Base-by-base conservation (phyloP, 2,113 vertebrate species). In the Amia ocellicauda region DNA sequence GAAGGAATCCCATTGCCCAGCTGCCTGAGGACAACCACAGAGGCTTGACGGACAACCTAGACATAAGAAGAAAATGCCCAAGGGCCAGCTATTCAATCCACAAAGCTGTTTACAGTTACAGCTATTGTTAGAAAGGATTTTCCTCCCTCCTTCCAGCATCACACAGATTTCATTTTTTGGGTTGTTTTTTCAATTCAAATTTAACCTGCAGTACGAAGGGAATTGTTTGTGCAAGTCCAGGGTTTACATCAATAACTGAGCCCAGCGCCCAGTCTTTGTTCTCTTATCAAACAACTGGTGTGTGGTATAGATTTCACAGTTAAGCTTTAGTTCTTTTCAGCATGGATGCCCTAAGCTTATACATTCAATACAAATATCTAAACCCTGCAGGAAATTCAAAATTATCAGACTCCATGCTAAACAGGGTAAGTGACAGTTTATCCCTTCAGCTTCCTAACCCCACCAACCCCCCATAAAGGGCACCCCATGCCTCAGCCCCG, bases 41-140 rank as follows among this genome's bases (percentile, higher is more conserved):
- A 65, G 66, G 54, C 43, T 36, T 62, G 64, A 68, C 54, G 60
- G 67, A 74, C 63, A 69, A 63, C 69, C 58, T 36, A 71, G 63
- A 70, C 55, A 73, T 56, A 69, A 64, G 55, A 67, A 61, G 41
- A 58, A 54, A 63, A 41, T 23, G 43, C 73, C 58, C 52, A 20
- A 56, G 62, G 64, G 53, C 31, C 47, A 3, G 28, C 19, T 55
- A 66, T 66, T 52, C 67, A 72, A 62, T 55, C 68, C 60, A 74
- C 61, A 61, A 66, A 66, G 69, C 72, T 74, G 67, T 65, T 72
- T 74, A 74, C 73, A 73, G 66, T 74, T 67, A 42, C 13, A 47
- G 62, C 64, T 53, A 63, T 68, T 68, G 70, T 68, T 64, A 68
- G 60, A 73, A 70, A 73, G 63, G 68, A 73, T 73, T 78, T 70